Evolutionary conservation across 2,797 vertebrate genomes (phyloP).

Genomic region (Ctenopoma kingsleyae): DNA sequence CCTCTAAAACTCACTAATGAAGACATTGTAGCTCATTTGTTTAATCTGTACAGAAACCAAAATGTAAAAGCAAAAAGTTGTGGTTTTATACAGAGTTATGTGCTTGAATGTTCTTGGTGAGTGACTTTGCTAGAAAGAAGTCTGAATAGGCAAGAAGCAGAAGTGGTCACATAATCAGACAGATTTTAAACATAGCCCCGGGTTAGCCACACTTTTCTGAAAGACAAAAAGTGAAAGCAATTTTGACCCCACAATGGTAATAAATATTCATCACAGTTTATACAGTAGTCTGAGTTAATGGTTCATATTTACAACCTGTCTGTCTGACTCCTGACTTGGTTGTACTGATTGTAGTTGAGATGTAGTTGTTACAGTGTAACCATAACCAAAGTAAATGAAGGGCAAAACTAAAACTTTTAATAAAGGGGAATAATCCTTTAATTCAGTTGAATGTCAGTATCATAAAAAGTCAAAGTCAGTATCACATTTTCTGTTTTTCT

Average conservation of each 20-base stretch:
- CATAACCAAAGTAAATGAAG: constrained; percentile 19
- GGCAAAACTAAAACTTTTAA: background rate
- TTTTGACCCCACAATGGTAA: background rate
- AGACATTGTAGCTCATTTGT: background rate
- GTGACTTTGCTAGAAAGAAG: background rate
- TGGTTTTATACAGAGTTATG: background rate
- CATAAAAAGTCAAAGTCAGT: constrained; percentile 32
- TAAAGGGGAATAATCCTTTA: constrained; percentile 29
- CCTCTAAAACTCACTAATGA: background rate
- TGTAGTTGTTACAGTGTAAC: constrained; percentile 11
- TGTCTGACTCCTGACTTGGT: constrained; percentile 18
- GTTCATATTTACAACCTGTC: constrained; percentile 8
- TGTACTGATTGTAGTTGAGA: background rate
- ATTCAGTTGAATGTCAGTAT: constrained; percentile 20
- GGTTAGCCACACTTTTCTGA: background rate
- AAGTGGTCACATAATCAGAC: constrained; percentile 1
- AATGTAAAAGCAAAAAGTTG: background rate
- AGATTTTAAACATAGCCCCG: background rate
- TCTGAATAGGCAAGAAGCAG: background rate
- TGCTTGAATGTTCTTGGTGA: background rate
- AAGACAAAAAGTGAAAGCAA: background rate
- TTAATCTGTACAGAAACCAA: background rate
- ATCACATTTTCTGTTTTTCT: constrained; percentile 34
- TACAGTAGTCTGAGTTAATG: background rate
- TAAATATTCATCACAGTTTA: constrained; percentile 7